These are phyloP conservation scores for Oedothorax gibbosus DNA, from an alignment of 1,140 invertebrate genomes.

Conservation along the genomic window DNA sequence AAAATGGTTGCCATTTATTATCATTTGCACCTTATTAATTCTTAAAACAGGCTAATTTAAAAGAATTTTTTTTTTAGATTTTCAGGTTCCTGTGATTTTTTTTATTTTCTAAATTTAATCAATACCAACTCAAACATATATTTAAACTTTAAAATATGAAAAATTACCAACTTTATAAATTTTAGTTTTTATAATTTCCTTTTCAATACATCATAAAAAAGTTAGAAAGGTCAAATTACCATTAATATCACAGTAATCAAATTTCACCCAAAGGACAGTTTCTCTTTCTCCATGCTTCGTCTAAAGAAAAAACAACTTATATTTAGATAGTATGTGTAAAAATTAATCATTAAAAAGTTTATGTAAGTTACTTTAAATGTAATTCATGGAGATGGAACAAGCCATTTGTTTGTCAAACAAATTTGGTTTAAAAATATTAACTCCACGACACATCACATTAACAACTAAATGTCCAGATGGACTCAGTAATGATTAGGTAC, in stretches of 20 bases:
- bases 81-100: too few relatives aligned
- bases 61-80: too few relatives aligned
- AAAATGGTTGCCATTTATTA: too few relatives aligned
- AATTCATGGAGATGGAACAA: too few relatives aligned
- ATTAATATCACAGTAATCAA: slow-evolving; percentile 86
- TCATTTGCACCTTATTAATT: too few relatives aligned
- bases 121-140: not conserved
- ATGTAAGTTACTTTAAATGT: not conserved
- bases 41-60: too few relatives aligned
- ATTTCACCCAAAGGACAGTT: slow-evolving; percentile 81
- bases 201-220: not conserved
- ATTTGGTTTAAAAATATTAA: too few relatives aligned
- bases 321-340: not conserved
- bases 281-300: slow-evolving; percentile 77
- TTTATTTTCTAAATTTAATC: too few relatives aligned
- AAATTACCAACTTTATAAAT: not conserved
- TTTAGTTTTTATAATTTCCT: not conserved
- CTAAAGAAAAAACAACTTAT: slow-evolving; percentile 12
- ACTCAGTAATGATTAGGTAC: too few relatives aligned
- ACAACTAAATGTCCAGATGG: too few relatives aligned
- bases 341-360: not conserved
- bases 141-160: slow-evolving; percentile 1
- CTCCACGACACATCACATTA: too few relatives aligned
- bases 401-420: too few relatives aligned
- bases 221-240: slow-evolving; percentile 63